Percentiles rank a stretch among this genome's conserved stretches.
phyloP scores from a whole-genome alignment of 2,888 invertebrate species.

The Calephelis perditalis region DNA sequence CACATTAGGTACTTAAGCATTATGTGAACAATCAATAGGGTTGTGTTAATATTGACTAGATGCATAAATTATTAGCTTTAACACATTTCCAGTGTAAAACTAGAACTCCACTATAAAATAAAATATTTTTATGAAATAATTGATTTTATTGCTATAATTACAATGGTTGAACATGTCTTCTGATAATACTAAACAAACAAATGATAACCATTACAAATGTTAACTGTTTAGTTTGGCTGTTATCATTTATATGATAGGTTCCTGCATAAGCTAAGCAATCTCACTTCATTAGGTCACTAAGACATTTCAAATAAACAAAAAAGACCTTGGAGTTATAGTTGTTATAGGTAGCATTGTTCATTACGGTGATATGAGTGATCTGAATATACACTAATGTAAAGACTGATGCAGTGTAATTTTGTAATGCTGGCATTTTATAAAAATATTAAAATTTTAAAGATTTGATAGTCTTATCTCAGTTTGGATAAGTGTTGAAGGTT shows the following conservation, averaged over 20 bases:
- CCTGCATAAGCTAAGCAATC: constrained; percentile 19
- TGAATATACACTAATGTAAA: constrained; percentile 9
- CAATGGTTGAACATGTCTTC: background rate
- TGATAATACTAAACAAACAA: background rate
- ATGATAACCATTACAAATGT: constrained; percentile 15
- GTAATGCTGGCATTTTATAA: constrained; percentile 1
- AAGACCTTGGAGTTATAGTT: background rate
- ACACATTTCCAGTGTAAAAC: constrained; percentile 30
- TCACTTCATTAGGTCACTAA: constrained; percentile 19
- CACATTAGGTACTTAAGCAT: background rate
- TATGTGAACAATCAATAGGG: constrained; percentile 2
- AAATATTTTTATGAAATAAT: background rate
- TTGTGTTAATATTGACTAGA: constrained; percentile 13
- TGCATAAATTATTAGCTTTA: constrained; percentile 28
- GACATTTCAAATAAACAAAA: constrained; percentile 12
- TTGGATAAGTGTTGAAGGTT: background rate
- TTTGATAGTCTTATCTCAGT: background rate
- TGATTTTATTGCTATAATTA: constrained; percentile 1
- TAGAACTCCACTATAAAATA: constrained; percentile 6
- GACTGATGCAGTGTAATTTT: constrained; percentile 7
- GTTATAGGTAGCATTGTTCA: background rate
- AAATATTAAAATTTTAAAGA: background rate
- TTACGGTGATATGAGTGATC: constrained; percentile 13
- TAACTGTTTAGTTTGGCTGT: constrained; percentile 28
- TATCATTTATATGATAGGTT: constrained; percentile 18